Evolutionary conservation across 2,888 invertebrate species (phyloP).

Genomic region (Lycophotia porphyrea): DNA sequence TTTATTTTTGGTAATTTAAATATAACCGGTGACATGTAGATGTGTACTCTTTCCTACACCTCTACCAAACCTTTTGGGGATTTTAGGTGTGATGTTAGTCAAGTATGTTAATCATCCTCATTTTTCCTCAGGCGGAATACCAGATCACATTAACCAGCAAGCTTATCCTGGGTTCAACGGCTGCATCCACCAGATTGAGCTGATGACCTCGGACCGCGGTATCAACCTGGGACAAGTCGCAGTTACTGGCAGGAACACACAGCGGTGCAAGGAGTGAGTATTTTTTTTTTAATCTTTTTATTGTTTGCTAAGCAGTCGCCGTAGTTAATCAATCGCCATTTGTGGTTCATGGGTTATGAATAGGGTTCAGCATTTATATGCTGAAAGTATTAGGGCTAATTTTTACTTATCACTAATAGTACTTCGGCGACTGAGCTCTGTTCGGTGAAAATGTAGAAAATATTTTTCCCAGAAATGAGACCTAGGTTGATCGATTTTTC

Average conservation of each 20-base stretch:
- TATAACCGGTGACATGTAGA: not conserved
- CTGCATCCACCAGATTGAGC: conserved; percentile 95
- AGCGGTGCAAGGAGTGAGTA: conserved; percentile 95
- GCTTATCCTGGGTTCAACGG: conserved; percentile 94
- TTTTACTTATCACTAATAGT: too few relatives aligned
- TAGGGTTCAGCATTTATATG: not conserved
- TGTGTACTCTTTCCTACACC: not conserved
- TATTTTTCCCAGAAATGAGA: not conserved
- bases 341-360: not conserved
- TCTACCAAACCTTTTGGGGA: not conserved
- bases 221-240: conserved; percentile 93
- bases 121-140: conserved; percentile 93
- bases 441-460: not conserved
- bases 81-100: not conserved
- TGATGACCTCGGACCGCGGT: conserved; percentile 91
- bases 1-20: not conserved
- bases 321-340: not conserved
- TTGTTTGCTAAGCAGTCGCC: not conserved
- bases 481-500: not conserved
- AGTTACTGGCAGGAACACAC: conserved; percentile 94
- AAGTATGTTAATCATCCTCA: not conserved
- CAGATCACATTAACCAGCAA: conserved; percentile 92
- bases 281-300: not conserved
- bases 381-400: too few relatives aligned
- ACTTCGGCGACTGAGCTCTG: not conserved